phyloP scores from a whole-genome alignment of 2,888 invertebrate species.

The Zootermopsis nevadensis region DNA sequence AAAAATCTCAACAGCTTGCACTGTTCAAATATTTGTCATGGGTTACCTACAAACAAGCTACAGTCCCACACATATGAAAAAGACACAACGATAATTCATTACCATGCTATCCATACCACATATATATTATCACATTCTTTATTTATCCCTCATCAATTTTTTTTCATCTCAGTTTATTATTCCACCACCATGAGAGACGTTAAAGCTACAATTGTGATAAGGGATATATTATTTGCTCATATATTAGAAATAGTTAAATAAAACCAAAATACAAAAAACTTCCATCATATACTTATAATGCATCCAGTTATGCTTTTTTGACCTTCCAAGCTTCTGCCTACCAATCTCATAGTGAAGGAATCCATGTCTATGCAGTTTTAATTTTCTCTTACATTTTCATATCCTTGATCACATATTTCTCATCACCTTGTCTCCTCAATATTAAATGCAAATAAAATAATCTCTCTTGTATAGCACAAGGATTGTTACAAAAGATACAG shows the following conservation, averaged over 20 bases:
- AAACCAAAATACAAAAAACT: background rate
- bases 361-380: background rate
- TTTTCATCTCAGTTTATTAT: background rate
- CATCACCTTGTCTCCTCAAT: background rate
- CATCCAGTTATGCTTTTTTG: background rate
- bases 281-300: background rate
- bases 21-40: background rate
- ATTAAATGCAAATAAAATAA: background rate
- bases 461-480: background rate
- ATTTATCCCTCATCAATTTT: background rate
- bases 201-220: background rate
- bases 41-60: background rate
- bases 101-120: background rate
- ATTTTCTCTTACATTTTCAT: background rate
- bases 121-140: too few species aligned
- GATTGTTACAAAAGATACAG: background rate
- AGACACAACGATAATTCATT: background rate
- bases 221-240: background rate
- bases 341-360: background rate
- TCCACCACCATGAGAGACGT: background rate
- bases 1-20: background rate
- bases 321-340: too few species aligned
- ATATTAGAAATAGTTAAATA: background rate
- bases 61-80: background rate
- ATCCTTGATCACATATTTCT: background rate